Evolutionary conservation across 2,113 vertebrate genomes (phyloP).

Genomic region (Echinops telfairi): DNA sequence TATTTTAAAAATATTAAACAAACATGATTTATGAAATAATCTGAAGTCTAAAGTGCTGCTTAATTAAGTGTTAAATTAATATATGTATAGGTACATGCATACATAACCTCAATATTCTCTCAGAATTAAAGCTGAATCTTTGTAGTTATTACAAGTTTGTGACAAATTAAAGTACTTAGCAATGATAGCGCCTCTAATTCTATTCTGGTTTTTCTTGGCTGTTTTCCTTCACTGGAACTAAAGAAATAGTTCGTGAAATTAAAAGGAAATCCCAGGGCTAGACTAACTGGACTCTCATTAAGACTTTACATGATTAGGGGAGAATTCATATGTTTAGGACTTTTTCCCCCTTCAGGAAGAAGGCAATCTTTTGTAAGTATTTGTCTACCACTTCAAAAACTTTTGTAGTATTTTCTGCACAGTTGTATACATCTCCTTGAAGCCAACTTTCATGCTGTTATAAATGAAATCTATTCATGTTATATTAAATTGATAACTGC

Average conservation of each 20-base stretch:
- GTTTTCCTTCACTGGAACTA: not conserved
- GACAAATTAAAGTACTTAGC: not conserved
- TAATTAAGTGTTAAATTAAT: slow-evolving; percentile 22
- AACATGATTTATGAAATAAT: not conserved
- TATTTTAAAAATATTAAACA: not conserved
- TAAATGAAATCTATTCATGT: slow-evolving; percentile 8
- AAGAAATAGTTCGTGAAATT: slow-evolving; percentile 35
- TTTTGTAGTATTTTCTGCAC: not conserved
- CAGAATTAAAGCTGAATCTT: not conserved
- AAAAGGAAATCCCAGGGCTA: not conserved
- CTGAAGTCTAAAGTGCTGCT: not conserved
- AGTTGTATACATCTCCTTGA: not conserved
- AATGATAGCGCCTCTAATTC: not conserved
- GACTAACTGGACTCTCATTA: not conserved
- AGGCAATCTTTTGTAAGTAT: not conserved
- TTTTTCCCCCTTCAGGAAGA: not conserved
- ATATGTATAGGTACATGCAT: not conserved
- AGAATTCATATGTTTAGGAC: not conserved
- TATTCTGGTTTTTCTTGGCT: not conserved
- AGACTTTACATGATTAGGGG: not conserved
- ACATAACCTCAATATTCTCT: not conserved
- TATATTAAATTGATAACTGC: not conserved
- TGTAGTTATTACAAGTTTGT: not conserved
- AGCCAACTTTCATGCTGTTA: not conserved
- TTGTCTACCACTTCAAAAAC: not conserved